Evolutionary conservation across 2,113 vertebrate species (phyloP).

Genomic region (Brachirus orientalis): DNA sequence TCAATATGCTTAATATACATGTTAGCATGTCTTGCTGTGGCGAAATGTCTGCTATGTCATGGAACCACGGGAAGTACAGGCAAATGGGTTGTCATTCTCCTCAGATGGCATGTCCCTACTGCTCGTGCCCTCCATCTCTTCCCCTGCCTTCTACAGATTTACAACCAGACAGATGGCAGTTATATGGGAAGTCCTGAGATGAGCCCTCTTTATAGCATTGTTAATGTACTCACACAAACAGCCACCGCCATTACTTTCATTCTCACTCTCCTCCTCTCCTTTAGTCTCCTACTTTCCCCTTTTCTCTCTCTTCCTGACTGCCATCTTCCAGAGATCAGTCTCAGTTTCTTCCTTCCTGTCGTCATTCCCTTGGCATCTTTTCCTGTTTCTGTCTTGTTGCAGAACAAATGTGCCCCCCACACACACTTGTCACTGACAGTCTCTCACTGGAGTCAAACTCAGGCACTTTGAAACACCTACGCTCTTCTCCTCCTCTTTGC

Average conservation of each 20-base stretch:
- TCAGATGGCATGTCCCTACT: slow-evolving; percentile 72
- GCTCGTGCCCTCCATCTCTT: slow-evolving; percentile 78
- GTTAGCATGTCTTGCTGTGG: slow-evolving; percentile 19
- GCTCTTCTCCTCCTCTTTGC: slow-evolving; percentile 67
- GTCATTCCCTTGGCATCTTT: slow-evolving; percentile 47
- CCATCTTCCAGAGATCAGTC: slow-evolving; percentile 84
- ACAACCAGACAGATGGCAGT: slow-evolving; percentile 95
- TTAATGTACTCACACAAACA: slow-evolving; percentile 98
- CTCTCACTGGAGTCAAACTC: slow-evolving; percentile 68
- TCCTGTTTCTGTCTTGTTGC: slow-evolving; percentile 50
- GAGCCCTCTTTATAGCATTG: slow-evolving; percentile 95
- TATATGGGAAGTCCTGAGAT: slow-evolving; percentile 95
- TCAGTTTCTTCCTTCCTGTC: slow-evolving; percentile 84
- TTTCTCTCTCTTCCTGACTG: slow-evolving; percentile 53
- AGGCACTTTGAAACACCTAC: slow-evolving; percentile 73
- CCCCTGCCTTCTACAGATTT: slow-evolving; percentile 88
- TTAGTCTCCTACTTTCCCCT: slow-evolving; percentile 27
- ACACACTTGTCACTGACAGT: slow-evolving; percentile 55
- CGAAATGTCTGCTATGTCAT: slow-evolving; percentile 39
- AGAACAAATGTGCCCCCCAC: slow-evolving; percentile 63
- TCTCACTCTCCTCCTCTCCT: slow-evolving; percentile 47
- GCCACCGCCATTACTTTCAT: slow-evolving; percentile 79
- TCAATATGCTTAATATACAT: slow-evolving; percentile 2
- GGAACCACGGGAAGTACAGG: slow-evolving; percentile 48
- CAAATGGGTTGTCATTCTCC: slow-evolving; percentile 69